These are phyloP conservation scores for Falco punctatus DNA, from an alignment of 2,113 vertebrate species.

Conservation along the genomic window DNA sequence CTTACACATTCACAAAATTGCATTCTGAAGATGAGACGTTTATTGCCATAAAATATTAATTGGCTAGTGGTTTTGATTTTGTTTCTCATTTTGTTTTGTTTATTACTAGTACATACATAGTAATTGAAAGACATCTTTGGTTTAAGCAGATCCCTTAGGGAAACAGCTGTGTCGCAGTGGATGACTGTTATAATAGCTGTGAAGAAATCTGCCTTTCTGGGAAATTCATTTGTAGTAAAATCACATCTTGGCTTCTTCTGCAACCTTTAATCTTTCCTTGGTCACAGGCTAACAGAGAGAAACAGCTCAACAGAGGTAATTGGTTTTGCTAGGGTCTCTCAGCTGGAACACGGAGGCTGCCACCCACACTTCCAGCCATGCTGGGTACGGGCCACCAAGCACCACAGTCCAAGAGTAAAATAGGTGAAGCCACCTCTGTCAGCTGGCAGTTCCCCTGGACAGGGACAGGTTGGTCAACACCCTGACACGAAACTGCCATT, in stretches of 20 bases:
- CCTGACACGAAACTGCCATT: not conserved
- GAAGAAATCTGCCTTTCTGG: not conserved
- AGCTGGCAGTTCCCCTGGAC: not conserved
- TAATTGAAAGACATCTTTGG: not conserved
- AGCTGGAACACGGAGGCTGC: not conserved
- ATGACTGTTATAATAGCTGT: not conserved
- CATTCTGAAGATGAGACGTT: not conserved
- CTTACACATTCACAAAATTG: not conserved
- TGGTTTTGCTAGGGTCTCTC: not conserved
- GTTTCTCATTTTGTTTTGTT: not conserved
- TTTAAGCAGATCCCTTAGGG: not conserved
- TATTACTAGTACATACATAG: not conserved
- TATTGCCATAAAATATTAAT: not conserved
- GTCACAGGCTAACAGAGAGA: not conserved
- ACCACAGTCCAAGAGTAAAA: not conserved
- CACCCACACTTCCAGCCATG: not conserved
- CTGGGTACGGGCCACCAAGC: rapidly evolving
- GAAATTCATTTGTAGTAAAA: not conserved
- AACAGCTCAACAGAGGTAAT: not conserved
- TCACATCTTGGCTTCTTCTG: not conserved
- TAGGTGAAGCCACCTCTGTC: not conserved
- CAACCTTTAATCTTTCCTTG: not conserved
- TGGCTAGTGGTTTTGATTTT: not conserved
- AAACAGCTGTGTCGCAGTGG: not conserved
- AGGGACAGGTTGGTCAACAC: not conserved